Base-by-base conservation (phyloP, 2,888 invertebrate genomes). In the Temnothorax unifasciatus region DNA sequence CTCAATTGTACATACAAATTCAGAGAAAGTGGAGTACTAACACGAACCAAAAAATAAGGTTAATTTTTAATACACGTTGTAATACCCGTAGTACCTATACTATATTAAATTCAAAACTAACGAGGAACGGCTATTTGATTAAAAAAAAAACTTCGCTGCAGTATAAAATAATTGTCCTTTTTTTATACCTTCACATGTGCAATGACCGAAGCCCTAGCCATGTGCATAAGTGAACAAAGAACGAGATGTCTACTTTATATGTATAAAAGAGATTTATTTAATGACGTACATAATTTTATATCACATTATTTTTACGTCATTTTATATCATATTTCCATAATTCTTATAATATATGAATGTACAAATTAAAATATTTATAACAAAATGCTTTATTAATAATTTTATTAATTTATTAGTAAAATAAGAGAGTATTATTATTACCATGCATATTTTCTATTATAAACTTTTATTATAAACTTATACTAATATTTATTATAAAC, bases 151-250 rank as follows among this genome's bases (percentile, higher is more conserved):
- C 25, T 3, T 3, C 3, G 25, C 9, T 29, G 11, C 21, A 21
- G 15, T 8, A 29, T 61, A 59, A 59, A 74, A 44, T 74, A n/a
- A 74, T 59, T 34, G 29, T n/a, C 3, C 29, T 15, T 34, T 18
- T 29, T 44, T 29, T 29, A 66, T 29, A 41, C 18, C 59, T 59
- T 59, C 25, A 38, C 25, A 73, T 73, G 38, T 59, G 59, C 44
- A 73, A 73, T 74, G 29, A 74, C 13, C 59, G 44, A 74, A 74
- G 15, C 29, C 29, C 29, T 29, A 29, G 6, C 6, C 18, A 52
- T 38, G 38, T 41, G 38, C 25, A 44, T 59, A 61, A 34, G 44
- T 15, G 13, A 59, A 74, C 25, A 73, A 21, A 25, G 57, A 57
- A 59, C n/a, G 4, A 75, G 13, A 75, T 61, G 9, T 0, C 9